These are phyloP conservation scores for Vultur gryphus DNA, from an alignment of 2,797 vertebrate genomes.

Conservation along the genomic window DNA sequence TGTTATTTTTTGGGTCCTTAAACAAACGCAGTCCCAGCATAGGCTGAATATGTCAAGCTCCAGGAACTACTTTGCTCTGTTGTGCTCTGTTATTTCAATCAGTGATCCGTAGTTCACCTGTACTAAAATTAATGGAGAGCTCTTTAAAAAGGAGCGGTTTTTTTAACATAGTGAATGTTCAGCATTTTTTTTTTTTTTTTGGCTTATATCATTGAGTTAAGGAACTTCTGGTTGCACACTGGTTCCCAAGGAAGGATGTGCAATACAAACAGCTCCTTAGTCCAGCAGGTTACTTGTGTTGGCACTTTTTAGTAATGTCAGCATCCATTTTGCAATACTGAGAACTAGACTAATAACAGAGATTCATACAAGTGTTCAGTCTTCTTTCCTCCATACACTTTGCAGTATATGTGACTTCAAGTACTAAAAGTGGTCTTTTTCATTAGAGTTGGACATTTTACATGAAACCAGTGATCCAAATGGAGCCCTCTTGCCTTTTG, in stretches of 20 bases:
- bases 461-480: background rate
- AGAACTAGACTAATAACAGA: background rate
- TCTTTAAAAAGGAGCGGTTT: fast-evolving
- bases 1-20: background rate
- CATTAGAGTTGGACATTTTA: background rate
- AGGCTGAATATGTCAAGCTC: background rate
- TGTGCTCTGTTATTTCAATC: background rate
- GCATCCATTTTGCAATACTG: background rate
- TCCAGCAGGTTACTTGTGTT: background rate
- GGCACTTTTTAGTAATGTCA: background rate
- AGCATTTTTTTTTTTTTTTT: background rate
- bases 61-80: background rate
- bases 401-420: background rate
- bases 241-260: background rate
- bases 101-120: background rate
- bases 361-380: background rate
- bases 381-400: background rate
- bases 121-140: background rate
- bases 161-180: fast-evolving
- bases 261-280: background rate
- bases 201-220: background rate
- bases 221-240: background rate
- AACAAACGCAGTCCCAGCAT: fast-evolving
- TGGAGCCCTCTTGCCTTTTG: background rate
- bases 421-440: background rate